Percentiles rank a stretch among this genome's conserved stretches.
Evolutionary conservation across 2,797 vertebrate genomes (phyloP).

Genomic region (Menidia menidia): DNA sequence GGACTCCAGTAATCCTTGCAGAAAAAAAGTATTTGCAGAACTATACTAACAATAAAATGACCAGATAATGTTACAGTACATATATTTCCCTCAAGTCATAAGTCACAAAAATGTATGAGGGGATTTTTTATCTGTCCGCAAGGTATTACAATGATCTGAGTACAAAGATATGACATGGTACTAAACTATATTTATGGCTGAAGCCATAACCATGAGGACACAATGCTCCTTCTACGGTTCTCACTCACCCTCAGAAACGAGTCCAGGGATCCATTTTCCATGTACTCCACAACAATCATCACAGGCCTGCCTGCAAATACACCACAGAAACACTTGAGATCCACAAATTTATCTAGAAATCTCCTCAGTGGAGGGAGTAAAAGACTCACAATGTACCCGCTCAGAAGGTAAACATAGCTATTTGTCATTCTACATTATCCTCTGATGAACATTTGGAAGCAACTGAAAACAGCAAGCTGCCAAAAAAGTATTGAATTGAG

Average conservation of each 20-base stretch:
- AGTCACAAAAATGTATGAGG: slow-evolving; percentile 15
- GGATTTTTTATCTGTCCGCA: not conserved
- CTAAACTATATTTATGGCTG: slow-evolving; percentile 29
- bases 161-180: slow-evolving; percentile 2
- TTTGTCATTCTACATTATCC: not conserved
- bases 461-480: not conserved
- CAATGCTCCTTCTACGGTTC: not conserved
- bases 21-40: slow-evolving; percentile 6
- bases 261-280: slow-evolving; percentile 97
- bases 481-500: not conserved
- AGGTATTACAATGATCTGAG: slow-evolving; percentile 14
- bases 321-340: slow-evolving; percentile 36
- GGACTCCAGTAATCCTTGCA: not conserved
- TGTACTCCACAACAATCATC: slow-evolving; percentile 98
- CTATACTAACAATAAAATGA: slow-evolving; percentile 16
- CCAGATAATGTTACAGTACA: slow-evolving; percentile 20
- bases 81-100: slow-evolving; percentile 10
- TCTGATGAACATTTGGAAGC: not conserved
- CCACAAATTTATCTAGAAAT: not conserved
- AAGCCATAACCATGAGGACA: slow-evolving; percentile 16
- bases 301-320: slow-evolving; percentile 91
- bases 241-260: slow-evolving; percentile 93
- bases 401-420: not conserved
- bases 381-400: not conserved
- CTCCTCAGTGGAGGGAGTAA: not conserved